A percentile compares a stretch with the other conserved stretches of the same genome.
Conservation (phyloP, 2,113 vertebrate genomes). For the Cavia porcellus region DNA sequence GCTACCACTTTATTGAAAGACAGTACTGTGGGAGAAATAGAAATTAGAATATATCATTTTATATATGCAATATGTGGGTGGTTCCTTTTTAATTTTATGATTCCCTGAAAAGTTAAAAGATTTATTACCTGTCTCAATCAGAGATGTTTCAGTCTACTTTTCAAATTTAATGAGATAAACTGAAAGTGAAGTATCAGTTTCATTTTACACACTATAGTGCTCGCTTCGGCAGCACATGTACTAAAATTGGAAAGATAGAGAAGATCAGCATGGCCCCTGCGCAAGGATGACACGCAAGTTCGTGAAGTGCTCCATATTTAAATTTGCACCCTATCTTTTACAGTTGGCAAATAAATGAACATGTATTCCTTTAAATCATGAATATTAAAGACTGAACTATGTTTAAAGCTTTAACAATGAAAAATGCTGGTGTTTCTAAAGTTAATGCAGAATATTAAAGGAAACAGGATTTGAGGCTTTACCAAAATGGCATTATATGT, state of each 20-base stretch:
- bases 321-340: background rate
- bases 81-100: constrained; percentile 62
- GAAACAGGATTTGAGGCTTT: constrained; percentile 22
- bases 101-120: constrained; percentile 53
- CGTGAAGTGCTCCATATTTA: background rate
- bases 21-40: background rate
- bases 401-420: background rate
- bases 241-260: too few relatives aligned
- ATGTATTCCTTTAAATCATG: constrained; percentile 45
- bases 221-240: too few relatives aligned
- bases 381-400: constrained; percentile 7
- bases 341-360: constrained; percentile 8
- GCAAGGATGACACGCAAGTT: too few relatives aligned
- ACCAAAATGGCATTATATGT: background rate
- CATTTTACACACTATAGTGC: background rate
- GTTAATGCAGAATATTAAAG: background rate
- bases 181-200: background rate
- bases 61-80: constrained; percentile 39
- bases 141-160: constrained; percentile 52
- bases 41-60: constrained; percentile 61
- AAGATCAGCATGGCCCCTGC: too few relatives aligned
- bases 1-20: constrained; percentile 62
- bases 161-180: constrained; percentile 53
- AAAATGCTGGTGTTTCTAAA: constrained; percentile 10
- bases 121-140: constrained; percentile 56